phyloP scores from a whole-genome alignment of 2,797 vertebrate species.

The Peromyscus melanophrys region DNA sequence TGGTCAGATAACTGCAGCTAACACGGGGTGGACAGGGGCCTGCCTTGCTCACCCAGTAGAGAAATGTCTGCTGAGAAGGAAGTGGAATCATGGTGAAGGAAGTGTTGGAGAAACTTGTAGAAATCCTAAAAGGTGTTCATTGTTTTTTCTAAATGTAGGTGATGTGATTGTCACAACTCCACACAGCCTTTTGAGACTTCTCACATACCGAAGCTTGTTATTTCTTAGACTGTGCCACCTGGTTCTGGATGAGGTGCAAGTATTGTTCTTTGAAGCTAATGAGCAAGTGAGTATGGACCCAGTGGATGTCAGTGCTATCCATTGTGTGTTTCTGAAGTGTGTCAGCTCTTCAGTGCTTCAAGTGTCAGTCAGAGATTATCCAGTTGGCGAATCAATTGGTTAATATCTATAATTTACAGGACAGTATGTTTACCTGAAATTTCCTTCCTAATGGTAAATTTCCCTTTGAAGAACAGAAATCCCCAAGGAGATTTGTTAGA shows the following conservation, averaged over 20 bases:
- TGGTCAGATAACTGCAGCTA: background rate
- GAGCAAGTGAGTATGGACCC: conserved; percentile 90
- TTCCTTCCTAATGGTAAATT: background rate
- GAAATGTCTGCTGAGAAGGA: background rate
- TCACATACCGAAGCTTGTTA: conserved; percentile 90
- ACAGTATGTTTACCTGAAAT: background rate
- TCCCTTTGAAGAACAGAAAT: conserved; percentile 38
- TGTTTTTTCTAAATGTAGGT: conserved; percentile 87
- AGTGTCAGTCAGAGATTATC: background rate
- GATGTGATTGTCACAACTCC: conserved; percentile 94
- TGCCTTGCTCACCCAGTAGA: background rate
- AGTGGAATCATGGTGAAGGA: conserved; percentile 5
- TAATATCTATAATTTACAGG: background rate
- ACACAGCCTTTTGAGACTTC: conserved; percentile 91
- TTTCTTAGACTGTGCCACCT: conserved; percentile 94
- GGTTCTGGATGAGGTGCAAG: conserved; percentile 93
- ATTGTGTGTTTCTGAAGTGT: background rate
- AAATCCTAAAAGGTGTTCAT: conserved; percentile 25
- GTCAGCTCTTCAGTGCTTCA: background rate
- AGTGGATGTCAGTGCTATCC: background rate
- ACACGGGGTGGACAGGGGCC: background rate
- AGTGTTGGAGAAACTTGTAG: background rate
- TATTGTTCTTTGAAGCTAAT: conserved; percentile 90
- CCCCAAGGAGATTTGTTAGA: background rate
- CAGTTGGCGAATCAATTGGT: background rate